Evolutionary conservation across 2,797 vertebrate species (phyloP).

Genomic region (Margarornis squamiger): DNA sequence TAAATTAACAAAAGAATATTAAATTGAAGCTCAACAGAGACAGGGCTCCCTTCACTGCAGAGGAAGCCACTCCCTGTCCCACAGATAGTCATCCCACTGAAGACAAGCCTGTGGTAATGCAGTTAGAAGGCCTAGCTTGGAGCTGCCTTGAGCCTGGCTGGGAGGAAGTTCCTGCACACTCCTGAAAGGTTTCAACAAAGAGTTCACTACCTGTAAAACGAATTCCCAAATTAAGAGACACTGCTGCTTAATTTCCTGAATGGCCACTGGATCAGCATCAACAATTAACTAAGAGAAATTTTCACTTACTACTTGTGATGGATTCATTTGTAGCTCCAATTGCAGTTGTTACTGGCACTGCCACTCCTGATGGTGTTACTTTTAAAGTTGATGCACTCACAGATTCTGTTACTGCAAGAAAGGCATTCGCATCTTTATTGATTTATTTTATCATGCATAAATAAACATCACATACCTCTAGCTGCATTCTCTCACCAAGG

Average conservation of each 20-base stretch:
- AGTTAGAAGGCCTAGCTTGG: background rate
- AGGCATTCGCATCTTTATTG: background rate
- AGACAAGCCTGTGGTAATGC: background rate
- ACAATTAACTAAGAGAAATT: background rate
- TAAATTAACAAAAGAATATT: background rate
- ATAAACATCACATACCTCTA: background rate
- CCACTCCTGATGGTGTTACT: fast-evolving
- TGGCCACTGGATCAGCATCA: background rate
- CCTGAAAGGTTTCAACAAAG: background rate
- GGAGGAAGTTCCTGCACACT: background rate
- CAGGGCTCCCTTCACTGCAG: background rate
- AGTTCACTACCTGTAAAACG: background rate
- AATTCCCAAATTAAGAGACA: background rate
- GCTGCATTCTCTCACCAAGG: background rate
- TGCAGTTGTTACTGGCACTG: background rate
- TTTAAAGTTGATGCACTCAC: fast-evolving
- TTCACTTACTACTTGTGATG: background rate
- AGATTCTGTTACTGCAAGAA: background rate
- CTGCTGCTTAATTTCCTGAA: background rate
- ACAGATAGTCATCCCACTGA: background rate
- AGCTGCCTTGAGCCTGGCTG: background rate
- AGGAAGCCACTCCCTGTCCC: background rate
- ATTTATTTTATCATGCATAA: background rate
- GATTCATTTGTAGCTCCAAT: background rate
- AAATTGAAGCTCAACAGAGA: background rate